Evolutionary conservation across 2,797 vertebrate genomes (phyloP).

Genomic region (Nannoperca australis): DNA sequence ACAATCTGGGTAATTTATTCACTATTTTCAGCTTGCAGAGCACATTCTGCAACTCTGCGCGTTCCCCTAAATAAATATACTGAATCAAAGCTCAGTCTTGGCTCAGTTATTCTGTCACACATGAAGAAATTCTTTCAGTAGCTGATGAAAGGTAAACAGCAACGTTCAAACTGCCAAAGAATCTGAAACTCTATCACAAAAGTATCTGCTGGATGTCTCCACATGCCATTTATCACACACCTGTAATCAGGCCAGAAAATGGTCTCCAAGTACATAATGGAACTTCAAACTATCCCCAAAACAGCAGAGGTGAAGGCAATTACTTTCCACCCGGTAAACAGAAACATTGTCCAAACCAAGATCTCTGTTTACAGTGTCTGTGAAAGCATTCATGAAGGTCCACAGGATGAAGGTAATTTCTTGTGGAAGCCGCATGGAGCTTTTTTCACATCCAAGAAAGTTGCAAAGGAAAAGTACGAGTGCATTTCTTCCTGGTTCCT

Average conservation of each 20-base stretch:
- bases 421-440: constrained; percentile 34
- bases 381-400: constrained; percentile 60
- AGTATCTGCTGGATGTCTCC: constrained; percentile 53
- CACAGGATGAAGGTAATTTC: constrained; percentile 33
- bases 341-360: constrained; percentile 62
- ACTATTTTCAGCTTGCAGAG: constrained; percentile 46
- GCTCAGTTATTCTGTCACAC: constrained; percentile 38
- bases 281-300: constrained; percentile 54
- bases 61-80: constrained; percentile 57
- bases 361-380: constrained; percentile 58
- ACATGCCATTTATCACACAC: constrained; percentile 48
- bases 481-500: constrained; percentile 49
- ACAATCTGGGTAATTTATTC: constrained; percentile 42
- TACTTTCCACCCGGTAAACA: constrained; percentile 73
- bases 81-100: constrained; percentile 32
- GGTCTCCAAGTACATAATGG: constrained; percentile 46
- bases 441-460: constrained; percentile 38
- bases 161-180: constrained; percentile 46
- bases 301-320: constrained; percentile 55
- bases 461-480: constrained; percentile 44
- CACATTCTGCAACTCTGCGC: constrained; percentile 48
- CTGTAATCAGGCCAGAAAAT: constrained; percentile 57
- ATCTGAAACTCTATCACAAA: constrained; percentile 57
- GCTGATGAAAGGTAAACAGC: constrained; percentile 48
- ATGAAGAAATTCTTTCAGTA: constrained; percentile 32